Conservation (phyloP, 2,797 vertebrate species). For the Xenopus petersii region DNA sequence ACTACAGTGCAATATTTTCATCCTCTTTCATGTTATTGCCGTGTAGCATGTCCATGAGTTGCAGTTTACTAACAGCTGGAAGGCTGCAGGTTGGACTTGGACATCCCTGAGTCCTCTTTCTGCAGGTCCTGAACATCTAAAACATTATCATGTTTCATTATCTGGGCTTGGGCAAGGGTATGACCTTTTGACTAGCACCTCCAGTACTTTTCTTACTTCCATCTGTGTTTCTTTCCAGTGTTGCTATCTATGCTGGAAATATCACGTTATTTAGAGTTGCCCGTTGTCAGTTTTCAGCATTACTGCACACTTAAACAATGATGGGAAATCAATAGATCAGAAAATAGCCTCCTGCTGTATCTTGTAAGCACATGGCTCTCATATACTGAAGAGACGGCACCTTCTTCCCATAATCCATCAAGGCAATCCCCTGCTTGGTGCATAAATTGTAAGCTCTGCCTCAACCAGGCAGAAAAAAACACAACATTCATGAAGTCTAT, state of each 20-base stretch:
- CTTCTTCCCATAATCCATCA: not conserved
- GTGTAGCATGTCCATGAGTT: too few species aligned
- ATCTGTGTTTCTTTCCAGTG: not conserved
- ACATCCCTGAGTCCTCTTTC: too few species aligned
- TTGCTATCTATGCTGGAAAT: not conserved
- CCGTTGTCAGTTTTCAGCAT: not conserved
- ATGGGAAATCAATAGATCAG: slow-evolving; percentile 1
- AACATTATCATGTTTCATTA: too few species aligned
- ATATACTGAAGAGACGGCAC: not conserved
- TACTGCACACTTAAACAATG: not conserved
- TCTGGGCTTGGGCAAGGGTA: too few species aligned
- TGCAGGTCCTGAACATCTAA: too few species aligned
- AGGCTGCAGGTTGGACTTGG: too few species aligned
- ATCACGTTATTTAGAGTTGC: not conserved
- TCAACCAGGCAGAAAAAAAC: not conserved
- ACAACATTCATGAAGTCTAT: too few species aligned
- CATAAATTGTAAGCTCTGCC: not conserved
- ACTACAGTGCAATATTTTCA: too few species aligned
- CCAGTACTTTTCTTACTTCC: too few species aligned
- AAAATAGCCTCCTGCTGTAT: not conserved
- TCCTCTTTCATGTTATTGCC: too few species aligned
- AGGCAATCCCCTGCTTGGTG: not conserved
- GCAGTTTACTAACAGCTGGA: too few species aligned
- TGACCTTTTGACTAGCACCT: too few species aligned
- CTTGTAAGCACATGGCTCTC: not conserved